Evolutionary conservation across 2,888 invertebrate species (phyloP).

Genomic region (Drosophila pegasa): DNA sequence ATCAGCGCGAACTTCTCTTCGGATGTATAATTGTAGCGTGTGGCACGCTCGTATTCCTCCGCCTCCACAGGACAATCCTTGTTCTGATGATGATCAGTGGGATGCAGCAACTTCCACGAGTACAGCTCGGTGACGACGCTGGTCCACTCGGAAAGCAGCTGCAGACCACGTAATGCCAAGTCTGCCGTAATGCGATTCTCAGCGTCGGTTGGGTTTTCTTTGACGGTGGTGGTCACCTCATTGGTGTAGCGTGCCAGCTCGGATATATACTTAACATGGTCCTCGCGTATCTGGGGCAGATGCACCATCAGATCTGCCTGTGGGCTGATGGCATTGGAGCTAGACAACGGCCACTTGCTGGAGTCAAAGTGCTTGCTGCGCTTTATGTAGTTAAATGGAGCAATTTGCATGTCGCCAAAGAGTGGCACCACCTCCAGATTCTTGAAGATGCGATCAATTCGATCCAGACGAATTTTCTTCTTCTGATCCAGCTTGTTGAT

Average conservation of each 20-base stretch:
- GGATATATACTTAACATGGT: slow-evolving; percentile 98
- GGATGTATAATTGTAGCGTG: slow-evolving; percentile 98
- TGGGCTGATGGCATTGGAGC: slow-evolving; percentile 92
- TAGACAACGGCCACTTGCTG: slow-evolving; percentile 95
- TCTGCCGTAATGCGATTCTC: slow-evolving; percentile 97
- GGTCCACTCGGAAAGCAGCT: slow-evolving; percentile 98
- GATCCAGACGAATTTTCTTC: slow-evolving; percentile 96
- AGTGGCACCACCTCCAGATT: slow-evolving; percentile 97
- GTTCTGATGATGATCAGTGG: slow-evolving; percentile 98
- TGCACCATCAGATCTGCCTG: slow-evolving; percentile 98
- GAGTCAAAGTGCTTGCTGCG: slow-evolving; percentile 96
- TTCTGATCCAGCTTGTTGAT: slow-evolving; percentile 98
- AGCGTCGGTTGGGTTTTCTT: slow-evolving; percentile 95
- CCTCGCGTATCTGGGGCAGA: slow-evolving; percentile 96
- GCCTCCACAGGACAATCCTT: slow-evolving; percentile 97
- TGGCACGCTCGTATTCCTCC: slow-evolving; percentile 99
- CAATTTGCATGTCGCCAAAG: slow-evolving; percentile 99
- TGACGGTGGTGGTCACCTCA: slow-evolving; percentile 93
- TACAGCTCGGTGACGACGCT: slow-evolving; percentile 97
- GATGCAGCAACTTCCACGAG: slow-evolving; percentile 99
- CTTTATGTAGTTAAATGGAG: slow-evolving; percentile 98
- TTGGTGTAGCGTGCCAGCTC: slow-evolving; percentile 96
- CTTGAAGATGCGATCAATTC: slow-evolving; percentile 98
- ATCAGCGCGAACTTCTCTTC: slow-evolving; percentile 99
- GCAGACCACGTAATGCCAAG: slow-evolving; percentile 95